Percentiles rank a stretch among this genome's conserved stretches.
These are phyloP conservation scores for Chromobotia macracanthus DNA, from an alignment of 2,797 vertebrate genomes.

Conservation along the genomic window DNA sequence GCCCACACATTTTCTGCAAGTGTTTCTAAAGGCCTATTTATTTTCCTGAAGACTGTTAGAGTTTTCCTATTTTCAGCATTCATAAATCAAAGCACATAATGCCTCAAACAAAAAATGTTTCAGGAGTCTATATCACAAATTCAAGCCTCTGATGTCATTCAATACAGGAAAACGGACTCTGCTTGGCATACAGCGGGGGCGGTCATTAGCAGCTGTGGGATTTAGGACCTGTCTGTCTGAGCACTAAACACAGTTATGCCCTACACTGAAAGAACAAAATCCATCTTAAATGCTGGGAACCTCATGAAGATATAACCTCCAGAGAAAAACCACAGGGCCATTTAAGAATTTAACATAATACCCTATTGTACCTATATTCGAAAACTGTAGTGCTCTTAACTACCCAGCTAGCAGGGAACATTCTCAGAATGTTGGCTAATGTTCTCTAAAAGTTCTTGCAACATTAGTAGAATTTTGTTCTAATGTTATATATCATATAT, in stretches of 20 bases:
- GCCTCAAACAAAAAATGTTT: slow-evolving; percentile 40
- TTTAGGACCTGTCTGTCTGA: slow-evolving; percentile 38
- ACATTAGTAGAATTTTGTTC: no score
- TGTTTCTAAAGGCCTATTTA: slow-evolving; percentile 41
- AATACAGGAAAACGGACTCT: slow-evolving; percentile 10
- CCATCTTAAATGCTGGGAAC: slow-evolving; percentile 44
- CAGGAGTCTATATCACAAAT: slow-evolving; percentile 8
- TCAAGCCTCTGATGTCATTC: slow-evolving; percentile 49
- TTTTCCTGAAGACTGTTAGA: slow-evolving; percentile 28
- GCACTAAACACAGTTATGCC: slow-evolving; percentile 36
- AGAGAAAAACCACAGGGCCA: slow-evolving; percentile 14
- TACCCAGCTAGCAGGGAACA: no score
- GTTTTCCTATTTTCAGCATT: slow-evolving; percentile 32
- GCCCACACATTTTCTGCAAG: slow-evolving; percentile 45
- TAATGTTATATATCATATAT: no score
- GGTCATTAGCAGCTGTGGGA: slow-evolving; percentile 34
- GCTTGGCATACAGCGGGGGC: slow-evolving; percentile 10
- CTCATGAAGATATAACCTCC: not conserved
- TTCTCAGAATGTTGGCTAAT: no score
- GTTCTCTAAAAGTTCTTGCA: no score
- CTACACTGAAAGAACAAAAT: slow-evolving; percentile 1
- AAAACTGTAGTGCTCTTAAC: slow-evolving; percentile 1
- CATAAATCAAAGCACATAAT: slow-evolving; percentile 53
- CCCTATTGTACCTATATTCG: not conserved
- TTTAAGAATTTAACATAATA: slow-evolving; percentile 2